Percentiles rank a stretch among this genome's conserved stretches.
Conservation (phyloP, 2,113 vertebrate genomes). For the Syngnathoides biaculeatus region DNA sequence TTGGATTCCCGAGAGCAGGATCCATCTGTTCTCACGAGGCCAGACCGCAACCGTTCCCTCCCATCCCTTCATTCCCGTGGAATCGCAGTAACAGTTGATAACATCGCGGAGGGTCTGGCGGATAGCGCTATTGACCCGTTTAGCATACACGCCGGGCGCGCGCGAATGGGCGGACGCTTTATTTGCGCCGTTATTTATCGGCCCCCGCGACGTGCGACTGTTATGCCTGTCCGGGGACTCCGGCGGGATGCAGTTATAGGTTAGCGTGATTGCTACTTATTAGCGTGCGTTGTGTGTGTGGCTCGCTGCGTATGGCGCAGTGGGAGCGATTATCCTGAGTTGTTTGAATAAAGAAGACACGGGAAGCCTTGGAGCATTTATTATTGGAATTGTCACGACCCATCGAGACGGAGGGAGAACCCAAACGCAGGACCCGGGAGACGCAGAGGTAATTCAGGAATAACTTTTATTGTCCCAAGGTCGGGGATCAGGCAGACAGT, state of each 20-base stretch:
- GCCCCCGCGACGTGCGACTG: slow-evolving; percentile 67
- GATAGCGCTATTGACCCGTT: slow-evolving; percentile 75
- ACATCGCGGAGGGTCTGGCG: slow-evolving; percentile 67
- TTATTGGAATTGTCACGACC: slow-evolving; percentile 62
- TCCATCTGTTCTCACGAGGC: background rate
- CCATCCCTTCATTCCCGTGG: slow-evolving; percentile 72
- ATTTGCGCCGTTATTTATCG: slow-evolving; percentile 77
- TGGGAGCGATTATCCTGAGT: slow-evolving; percentile 47
- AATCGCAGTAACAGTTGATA: slow-evolving; percentile 70
- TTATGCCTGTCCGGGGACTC: slow-evolving; percentile 73
- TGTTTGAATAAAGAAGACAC: slow-evolving; percentile 62
- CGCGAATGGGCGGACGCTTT: slow-evolving; percentile 67
- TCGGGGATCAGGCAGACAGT: too few relatives aligned
- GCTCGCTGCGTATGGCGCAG: slow-evolving; percentile 18
- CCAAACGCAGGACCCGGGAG: too few relatives aligned
- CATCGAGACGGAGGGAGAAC: too few relatives aligned
- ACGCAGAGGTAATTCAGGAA: too few relatives aligned
- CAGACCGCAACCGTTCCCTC: slow-evolving; percentile 17
- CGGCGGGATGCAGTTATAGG: slow-evolving; percentile 77
- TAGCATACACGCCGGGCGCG: slow-evolving; percentile 69
- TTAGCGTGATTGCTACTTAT: slow-evolving; percentile 78
- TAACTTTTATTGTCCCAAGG: too few relatives aligned
- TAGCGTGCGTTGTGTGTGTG: slow-evolving; percentile 52
- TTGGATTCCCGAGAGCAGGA: slow-evolving; percentile 5
- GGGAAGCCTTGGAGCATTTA: slow-evolving; percentile 58